These are phyloP conservation scores for Catharus ustulatus DNA, from an alignment of 2,797 vertebrate genomes.

Conservation along the genomic window DNA sequence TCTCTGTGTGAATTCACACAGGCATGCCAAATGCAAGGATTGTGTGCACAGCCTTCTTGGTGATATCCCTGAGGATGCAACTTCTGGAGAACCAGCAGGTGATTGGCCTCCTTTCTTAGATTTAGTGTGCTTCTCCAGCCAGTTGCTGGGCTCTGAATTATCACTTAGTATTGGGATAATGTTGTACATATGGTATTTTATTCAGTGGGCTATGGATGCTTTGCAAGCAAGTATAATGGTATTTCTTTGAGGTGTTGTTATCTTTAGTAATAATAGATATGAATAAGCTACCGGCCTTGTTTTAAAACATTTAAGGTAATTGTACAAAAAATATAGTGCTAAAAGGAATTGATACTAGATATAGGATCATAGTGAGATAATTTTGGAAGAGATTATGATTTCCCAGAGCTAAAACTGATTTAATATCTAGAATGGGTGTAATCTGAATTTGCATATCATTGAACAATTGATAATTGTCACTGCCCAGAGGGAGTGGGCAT, in stretches of 20 bases:
- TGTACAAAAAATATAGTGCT: neutral
- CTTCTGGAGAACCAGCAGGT: conserved; percentile 1
- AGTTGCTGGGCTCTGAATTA: neutral
- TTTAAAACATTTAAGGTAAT: neutral
- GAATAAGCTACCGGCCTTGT: neutral
- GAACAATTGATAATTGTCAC: neutral
- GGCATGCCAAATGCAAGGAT: conserved; percentile 75
- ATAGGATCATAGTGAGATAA: neutral
- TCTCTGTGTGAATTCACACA: conserved; percentile 88
- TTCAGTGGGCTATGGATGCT: neutral
- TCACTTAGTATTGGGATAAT: neutral
- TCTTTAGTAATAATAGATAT: neutral
- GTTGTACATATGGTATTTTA: neutral
- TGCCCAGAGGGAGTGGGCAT: neutral
- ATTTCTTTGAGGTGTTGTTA: neutral
- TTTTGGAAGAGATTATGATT: neutral
- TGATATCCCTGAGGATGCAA: conserved; percentile 41
- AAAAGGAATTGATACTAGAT: neutral
- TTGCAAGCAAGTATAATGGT: neutral
- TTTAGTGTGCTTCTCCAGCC: neutral
- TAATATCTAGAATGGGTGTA: neutral
- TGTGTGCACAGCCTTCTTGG: conserved; percentile 59
- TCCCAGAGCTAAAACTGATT: neutral
- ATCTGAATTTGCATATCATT: neutral
- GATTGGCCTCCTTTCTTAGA: conserved; percentile 38